phyloP scores from a whole-genome alignment of 2,888 invertebrate species.

The Agapostemon virescens region DNA sequence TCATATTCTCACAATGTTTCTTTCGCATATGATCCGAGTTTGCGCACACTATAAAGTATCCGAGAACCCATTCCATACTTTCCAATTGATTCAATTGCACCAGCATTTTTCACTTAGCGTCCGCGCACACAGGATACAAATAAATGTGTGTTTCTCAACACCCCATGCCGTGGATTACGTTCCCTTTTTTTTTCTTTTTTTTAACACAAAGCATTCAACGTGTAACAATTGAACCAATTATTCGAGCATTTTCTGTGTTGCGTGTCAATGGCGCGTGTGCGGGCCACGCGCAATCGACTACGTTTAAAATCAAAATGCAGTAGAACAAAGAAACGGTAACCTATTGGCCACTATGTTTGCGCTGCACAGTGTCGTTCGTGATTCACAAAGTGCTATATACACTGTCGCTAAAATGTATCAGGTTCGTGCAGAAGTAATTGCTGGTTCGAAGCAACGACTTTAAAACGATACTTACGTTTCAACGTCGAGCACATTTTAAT shows the following conservation, averaged over 20 bases:
- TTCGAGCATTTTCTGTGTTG: background rate
- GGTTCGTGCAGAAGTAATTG: background rate
- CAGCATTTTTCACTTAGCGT: background rate
- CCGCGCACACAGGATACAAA: background rate
- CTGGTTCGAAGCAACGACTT: background rate
- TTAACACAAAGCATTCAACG: background rate
- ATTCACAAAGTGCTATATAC: background rate
- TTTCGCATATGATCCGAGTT: background rate
- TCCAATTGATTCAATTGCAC: background rate
- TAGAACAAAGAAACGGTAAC: background rate
- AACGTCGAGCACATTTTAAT: background rate
- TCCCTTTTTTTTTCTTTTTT: background rate
- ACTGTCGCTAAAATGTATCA: background rate
- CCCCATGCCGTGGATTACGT: background rate
- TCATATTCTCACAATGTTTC: background rate
- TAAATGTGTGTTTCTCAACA: background rate
- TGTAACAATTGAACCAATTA: slow-evolving; percentile 1
- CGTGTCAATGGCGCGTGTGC: background rate
- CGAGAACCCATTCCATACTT: background rate
- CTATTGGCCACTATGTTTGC: background rate
- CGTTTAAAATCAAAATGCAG: slow-evolving; percentile 1
- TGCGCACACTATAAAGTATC: background rate
- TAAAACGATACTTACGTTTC: background rate
- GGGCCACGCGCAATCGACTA: background rate
- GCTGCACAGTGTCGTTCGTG: background rate